These are phyloP conservation scores for Prietella phreatophila DNA, from an alignment of 2,113 vertebrate species.

Conservation along the genomic window DNA sequence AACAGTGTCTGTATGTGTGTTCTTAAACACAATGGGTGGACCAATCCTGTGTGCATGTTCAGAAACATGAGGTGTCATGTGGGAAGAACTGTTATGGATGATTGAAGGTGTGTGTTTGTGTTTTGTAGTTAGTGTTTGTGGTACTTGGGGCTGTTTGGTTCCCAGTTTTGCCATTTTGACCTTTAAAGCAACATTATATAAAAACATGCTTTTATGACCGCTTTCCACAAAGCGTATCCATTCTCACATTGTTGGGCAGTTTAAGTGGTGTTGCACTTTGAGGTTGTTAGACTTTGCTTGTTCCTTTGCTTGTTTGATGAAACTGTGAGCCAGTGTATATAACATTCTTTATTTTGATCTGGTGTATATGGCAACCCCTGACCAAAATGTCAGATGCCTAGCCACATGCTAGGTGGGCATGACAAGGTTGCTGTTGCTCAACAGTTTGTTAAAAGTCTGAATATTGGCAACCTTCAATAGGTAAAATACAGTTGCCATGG, in stretches of 20 bases:
- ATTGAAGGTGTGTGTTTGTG: not conserved
- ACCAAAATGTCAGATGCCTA: slow-evolving; percentile 42
- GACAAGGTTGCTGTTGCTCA: slow-evolving; percentile 58
- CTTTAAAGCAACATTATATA: not conserved
- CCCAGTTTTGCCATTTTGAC: not conserved
- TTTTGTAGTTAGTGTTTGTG: not conserved
- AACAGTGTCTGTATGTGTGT: not conserved
- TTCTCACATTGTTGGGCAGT: not conserved
- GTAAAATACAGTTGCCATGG: slow-evolving; percentile 66
- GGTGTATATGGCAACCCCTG: slow-evolving; percentile 34
- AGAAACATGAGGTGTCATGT: slow-evolving; percentile 3
- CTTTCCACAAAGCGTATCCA: slow-evolving; percentile 5
- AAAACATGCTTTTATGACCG: not conserved
- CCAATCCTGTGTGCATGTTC: not conserved
- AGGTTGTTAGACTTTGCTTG: slow-evolving; percentile 6
- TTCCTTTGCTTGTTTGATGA: slow-evolving; percentile 20
- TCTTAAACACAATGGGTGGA: not conserved
- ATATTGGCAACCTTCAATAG: slow-evolving; percentile 62
- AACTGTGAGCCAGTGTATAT: slow-evolving; percentile 23
- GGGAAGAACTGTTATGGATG: not conserved
- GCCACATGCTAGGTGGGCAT: slow-evolving; percentile 47
- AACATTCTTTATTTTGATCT: slow-evolving; percentile 20
- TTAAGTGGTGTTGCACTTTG: slow-evolving; percentile 24
- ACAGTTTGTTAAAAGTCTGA: slow-evolving; percentile 56
- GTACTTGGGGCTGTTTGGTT: slow-evolving; percentile 1